phyloP scores from a whole-genome alignment of 2,797 vertebrate genomes.

The Pteronotus mesoamericanus region DNA sequence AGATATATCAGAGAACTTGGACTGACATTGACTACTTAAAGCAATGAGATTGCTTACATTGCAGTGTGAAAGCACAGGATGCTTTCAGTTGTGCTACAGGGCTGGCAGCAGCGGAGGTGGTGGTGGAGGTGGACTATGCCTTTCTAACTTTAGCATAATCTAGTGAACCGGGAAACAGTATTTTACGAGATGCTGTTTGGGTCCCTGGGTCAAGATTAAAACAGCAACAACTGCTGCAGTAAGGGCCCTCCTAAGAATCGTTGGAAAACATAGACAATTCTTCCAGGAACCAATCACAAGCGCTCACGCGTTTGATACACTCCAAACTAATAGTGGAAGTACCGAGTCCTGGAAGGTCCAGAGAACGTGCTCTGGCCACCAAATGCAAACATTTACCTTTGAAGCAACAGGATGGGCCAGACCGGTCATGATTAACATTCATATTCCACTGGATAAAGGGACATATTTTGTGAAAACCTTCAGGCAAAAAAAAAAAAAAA shows the following conservation, averaged over 20 bases:
- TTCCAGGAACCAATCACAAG: background rate
- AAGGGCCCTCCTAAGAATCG: background rate
- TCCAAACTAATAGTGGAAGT: background rate
- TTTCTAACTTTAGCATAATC: background rate
- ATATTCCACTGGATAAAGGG: background rate
- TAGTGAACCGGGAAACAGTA: background rate
- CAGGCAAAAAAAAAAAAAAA: constrained; percentile 26
- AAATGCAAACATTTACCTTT: constrained; percentile 43
- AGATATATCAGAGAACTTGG: constrained; percentile 14
- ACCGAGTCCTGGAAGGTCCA: background rate
- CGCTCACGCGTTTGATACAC: background rate
- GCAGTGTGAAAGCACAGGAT: constrained; percentile 33
- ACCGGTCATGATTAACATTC: background rate
- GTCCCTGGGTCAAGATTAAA: background rate
- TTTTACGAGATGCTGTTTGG: background rate
- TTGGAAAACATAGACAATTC: background rate
- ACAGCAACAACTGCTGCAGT: background rate
- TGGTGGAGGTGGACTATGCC: background rate
- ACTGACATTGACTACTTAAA: constrained; percentile 4
- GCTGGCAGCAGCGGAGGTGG: background rate
- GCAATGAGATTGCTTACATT: background rate
- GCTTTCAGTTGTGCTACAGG: constrained; percentile 50
- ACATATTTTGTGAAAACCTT: constrained; percentile 38
- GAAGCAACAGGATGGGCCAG: background rate
- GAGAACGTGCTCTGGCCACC: background rate